Percentiles rank a stretch among this genome's conserved stretches.
These are phyloP conservation scores for Carcinoscorpius rotundicauda DNA, from an alignment of 1,140 invertebrate species.

Conservation along the genomic window DNA sequence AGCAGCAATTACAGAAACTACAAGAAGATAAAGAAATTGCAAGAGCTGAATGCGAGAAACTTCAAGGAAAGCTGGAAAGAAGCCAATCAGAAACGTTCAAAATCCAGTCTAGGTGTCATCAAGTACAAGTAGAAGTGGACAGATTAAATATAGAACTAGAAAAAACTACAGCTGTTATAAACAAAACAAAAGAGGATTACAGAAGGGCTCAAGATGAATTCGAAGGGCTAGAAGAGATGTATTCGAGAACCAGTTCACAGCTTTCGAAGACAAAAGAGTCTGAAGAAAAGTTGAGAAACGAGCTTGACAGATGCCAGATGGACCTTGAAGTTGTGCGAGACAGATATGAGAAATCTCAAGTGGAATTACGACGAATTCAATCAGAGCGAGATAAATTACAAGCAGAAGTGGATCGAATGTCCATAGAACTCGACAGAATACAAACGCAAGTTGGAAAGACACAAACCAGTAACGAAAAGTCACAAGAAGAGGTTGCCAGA, in stretches of 20 bases:
- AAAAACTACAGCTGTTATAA: constrained; percentile 59
- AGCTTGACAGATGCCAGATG: constrained; percentile 60
- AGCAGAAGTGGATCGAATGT: constrained; percentile 63
- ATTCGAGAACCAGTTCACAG: constrained; percentile 69
- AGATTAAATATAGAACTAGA: constrained; percentile 74
- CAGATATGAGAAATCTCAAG: constrained; percentile 73
- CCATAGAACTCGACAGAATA: constrained; percentile 49
- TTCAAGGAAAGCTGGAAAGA: constrained; percentile 84
- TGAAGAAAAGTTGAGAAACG: constrained; percentile 85
- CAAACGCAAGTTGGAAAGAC: constrained; percentile 70
- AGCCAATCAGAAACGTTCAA: constrained; percentile 74
- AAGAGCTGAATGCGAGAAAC: constrained; percentile 81
- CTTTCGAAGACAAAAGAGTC: constrained; percentile 70
- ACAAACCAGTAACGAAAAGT: constrained; percentile 68
- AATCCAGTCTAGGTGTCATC: constrained; percentile 72
- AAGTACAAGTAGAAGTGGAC: constrained; percentile 71
- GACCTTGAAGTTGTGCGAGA: constrained; percentile 75
- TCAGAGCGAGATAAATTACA: constrained; percentile 74
- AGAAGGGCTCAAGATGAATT: constrained; percentile 73
- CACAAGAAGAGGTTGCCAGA: constrained; percentile 70
- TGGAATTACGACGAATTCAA: constrained; percentile 63
- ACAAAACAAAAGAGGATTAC: constrained; percentile 70
- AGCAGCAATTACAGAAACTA: constrained; percentile 61
- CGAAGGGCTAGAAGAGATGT: constrained; percentile 67
- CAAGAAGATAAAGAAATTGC: constrained; percentile 76